Base-by-base conservation (phyloP, 2,797 vertebrate genomes). In the Scarus forsteni region DNA sequence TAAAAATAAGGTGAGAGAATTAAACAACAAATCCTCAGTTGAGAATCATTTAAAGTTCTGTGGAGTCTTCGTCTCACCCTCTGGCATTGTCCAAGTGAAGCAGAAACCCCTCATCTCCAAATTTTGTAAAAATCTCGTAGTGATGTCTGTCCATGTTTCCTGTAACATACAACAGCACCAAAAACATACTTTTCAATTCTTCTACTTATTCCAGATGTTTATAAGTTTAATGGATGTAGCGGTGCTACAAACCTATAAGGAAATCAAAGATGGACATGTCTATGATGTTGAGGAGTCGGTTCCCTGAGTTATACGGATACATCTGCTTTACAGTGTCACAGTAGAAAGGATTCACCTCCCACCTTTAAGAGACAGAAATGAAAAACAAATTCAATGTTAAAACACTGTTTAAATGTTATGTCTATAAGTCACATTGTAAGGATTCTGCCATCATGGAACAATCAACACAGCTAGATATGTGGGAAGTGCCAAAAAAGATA, bases 201-300 rank as follows among this genome's bases (percentile, higher is more conserved):
- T 13, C 1, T n/a, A 8, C 0, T 2, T 5, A 44, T 27, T 27
- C 13, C 3, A 6, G 10, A 6, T 19, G 10, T 6, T 6, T 7
- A 50, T 12, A 5, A 39, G 39, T 9, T 6, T 38, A 3, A 7
- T 6, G 10, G 0, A 1, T 1, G 8, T 35, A 9, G 16, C 15
- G 34, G 10, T 16, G 16, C 42, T 0, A 85, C 3, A 80, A 75
- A 97, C 98, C 96, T 67, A 80, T 99, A 0, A 99, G 89, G 89
- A 99, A 99, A 93, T 99, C 98, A 9, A 99, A 99, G 81, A 99
- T 88, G 69, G 97, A 96, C 97, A 99, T 98, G 94, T 99, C 98
- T 9, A 99, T 91, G 77, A 99, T 92, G 89, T 97, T 95, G 49
- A 99, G 96, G 51, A 99, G 95, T 58, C 97, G 88, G 91, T 90